Conservation (phyloP, 2,888 invertebrate genomes). For the Hirudinaria manillensis region DNA sequence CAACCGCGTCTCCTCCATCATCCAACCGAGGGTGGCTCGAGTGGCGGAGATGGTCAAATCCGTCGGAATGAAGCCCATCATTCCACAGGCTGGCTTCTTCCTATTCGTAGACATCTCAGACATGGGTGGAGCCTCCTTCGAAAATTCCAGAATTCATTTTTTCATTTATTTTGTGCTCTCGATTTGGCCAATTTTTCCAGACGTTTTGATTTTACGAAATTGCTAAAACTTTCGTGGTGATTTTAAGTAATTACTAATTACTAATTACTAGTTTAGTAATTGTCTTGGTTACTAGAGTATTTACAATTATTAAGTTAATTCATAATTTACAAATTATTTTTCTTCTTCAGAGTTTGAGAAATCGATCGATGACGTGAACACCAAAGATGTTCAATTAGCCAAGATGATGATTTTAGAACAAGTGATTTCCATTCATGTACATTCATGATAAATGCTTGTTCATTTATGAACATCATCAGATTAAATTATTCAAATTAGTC, state of each 20-base stretch:
- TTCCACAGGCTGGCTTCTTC: slow-evolving; percentile 95
- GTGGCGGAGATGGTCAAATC: slow-evolving; percentile 56
- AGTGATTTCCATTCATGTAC: background rate
- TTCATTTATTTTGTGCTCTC: too few species aligned
- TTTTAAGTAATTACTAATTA: too few species aligned
- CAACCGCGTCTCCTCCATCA: slow-evolving; percentile 66
- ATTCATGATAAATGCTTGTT: too few species aligned
- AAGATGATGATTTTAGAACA: background rate
- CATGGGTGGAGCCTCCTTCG: slow-evolving; percentile 39
- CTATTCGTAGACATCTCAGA: slow-evolving; percentile 83
- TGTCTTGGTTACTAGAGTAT: too few species aligned
- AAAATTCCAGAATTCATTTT: background rate
- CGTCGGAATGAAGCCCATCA: slow-evolving; percentile 78
- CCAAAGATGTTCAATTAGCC: background rate
- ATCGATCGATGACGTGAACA: background rate
- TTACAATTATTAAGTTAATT: background rate
- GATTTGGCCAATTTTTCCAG: too few species aligned
- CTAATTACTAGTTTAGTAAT: too few species aligned
- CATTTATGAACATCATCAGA: too few species aligned
- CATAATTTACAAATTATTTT: background rate
- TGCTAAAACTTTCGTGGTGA: too few species aligned
- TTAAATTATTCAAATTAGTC: too few species aligned
- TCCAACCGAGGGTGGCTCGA: slow-evolving; percentile 58
- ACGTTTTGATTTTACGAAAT: too few species aligned
- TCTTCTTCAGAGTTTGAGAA: background rate